These are phyloP conservation scores for Irena cyanogastra DNA, from an alignment of 2,113 vertebrate genomes.

Conservation along the genomic window DNA sequence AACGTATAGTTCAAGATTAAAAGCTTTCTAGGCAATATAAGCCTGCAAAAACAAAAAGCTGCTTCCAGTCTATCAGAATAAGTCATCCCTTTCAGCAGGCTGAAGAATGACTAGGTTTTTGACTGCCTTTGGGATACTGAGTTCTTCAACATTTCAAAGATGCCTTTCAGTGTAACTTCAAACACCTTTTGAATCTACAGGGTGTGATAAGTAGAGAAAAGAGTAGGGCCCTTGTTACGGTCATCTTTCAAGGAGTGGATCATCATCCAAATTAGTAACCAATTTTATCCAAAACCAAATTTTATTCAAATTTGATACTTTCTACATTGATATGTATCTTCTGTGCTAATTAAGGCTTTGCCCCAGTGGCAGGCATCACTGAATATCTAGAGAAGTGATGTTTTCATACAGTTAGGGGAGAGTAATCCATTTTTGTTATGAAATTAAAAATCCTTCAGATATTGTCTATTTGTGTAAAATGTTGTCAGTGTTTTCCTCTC, in stretches of 20 bases:
- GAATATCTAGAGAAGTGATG: neutral
- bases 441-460: neutral
- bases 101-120: neutral
- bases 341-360: neutral
- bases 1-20: neutral
- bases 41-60: neutral
- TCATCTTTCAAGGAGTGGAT: neutral
- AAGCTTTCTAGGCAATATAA: neutral
- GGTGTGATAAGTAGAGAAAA: neutral
- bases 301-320: neutral
- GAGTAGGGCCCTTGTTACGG: fast-evolving
- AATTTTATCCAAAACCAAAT: neutral
- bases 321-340: neutral
- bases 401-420: neutral
- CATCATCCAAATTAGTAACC: neutral
- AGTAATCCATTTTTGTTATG: neutral
- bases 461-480: neutral
- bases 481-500: neutral
- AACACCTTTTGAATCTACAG: neutral
- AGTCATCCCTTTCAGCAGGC: neutral
- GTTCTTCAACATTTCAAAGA: neutral
- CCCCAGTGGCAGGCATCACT: neutral
- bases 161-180: neutral
- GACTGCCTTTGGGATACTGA: neutral
- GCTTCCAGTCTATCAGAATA: neutral